phyloP scores from a whole-genome alignment of 2,797 vertebrate genomes.

The Lacerta agilis region DNA sequence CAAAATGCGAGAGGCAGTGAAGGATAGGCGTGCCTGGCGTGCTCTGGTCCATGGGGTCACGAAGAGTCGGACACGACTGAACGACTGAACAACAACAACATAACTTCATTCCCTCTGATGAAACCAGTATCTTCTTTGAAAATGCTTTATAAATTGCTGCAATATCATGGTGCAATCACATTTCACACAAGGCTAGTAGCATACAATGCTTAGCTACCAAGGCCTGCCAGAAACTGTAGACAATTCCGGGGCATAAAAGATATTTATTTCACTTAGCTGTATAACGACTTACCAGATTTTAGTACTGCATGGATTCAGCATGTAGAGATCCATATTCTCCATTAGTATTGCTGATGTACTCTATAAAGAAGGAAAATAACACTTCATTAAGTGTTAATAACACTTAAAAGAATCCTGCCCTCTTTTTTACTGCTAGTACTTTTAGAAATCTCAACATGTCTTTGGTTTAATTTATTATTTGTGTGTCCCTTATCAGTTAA shows the following conservation, averaged over 20 bases:
- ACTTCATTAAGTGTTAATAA: conserved; percentile 12
- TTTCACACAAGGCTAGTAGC: not conserved
- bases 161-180: not conserved
- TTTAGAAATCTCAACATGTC: not conserved
- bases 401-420: not conserved
- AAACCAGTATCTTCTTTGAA: not conserved
- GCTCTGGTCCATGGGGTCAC: no score
- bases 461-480: not conserved
- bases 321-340: conserved; percentile 99
- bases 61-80: no score
- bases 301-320: conserved; percentile 98
- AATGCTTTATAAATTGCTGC: not conserved
- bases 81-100: no score
- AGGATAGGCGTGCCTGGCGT: no score
- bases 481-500: not conserved
- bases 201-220: not conserved
- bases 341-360: conserved; percentile 97
- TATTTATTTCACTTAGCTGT: no score
- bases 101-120: not conserved
- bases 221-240: no score
- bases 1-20: no score
- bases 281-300: conserved; percentile 92
- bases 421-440: fast-evolving
- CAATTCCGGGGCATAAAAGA: not conserved
- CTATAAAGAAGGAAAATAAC: conserved; percentile 73